Evolutionary conservation across 2,888 invertebrate genomes (phyloP).

Genomic region (Apodemia hepburni): DNA sequence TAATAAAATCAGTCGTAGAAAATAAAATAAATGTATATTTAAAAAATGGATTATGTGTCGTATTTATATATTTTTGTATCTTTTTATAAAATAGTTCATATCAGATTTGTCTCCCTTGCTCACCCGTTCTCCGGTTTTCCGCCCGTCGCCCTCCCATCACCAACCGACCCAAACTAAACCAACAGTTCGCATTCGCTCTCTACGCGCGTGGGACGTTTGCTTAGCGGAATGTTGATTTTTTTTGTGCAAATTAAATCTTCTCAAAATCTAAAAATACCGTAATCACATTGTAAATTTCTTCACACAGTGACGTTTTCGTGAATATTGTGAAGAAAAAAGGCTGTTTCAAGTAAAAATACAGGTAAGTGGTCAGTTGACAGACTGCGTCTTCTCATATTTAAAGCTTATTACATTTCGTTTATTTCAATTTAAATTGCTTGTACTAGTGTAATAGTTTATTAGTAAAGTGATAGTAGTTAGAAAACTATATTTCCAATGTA

Average conservation of each 20-base stretch:
- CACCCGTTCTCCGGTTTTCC: conserved; percentile 71
- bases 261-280: conserved; percentile 76
- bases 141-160: conserved; percentile 46
- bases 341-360: conserved; percentile 65
- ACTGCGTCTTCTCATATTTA: conserved; percentile 71
- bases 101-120: conserved; percentile 58
- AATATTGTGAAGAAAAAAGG: conserved; percentile 60
- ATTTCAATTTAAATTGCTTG: conserved; percentile 50
- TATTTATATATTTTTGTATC: conserved; percentile 19
- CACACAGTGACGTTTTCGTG: conserved; percentile 67
- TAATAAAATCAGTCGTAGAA: neutral
- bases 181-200: conserved; percentile 81
- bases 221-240: conserved; percentile 73
- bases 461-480: conserved; percentile 25
- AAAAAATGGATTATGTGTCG: neutral
- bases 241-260: conserved; percentile 74
- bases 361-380: conserved; percentile 74
- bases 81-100: conserved; percentile 43
- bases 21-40: neutral
- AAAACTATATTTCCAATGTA: conserved; percentile 37
- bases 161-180: conserved; percentile 59
- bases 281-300: conserved; percentile 55
- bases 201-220: conserved; percentile 73
- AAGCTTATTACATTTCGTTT: conserved; percentile 52
- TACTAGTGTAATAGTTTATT: conserved; percentile 34